Evolutionary conservation across 1,140 invertebrate genomes (phyloP), one percentile per base, ranked within the genome.

Genomic region (Lepidurus arcticus): DNA sequence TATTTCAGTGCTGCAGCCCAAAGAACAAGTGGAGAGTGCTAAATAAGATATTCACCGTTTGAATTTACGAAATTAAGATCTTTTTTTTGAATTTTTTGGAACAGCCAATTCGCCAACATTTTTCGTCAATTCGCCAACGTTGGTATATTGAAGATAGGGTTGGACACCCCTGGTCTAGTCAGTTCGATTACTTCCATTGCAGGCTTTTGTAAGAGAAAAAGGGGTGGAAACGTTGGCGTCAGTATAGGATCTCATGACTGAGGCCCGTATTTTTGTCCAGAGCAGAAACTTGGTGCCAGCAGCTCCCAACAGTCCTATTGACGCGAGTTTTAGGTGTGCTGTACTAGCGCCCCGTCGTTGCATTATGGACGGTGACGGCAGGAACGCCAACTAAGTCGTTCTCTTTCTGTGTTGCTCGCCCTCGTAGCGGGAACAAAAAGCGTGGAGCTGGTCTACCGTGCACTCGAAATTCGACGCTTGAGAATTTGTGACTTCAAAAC

Each of bases 381-480:
- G 13, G 21, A 7, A 21, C 16, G 53, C 13, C 21, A 65, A 65
- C 53, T 65, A 65, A 34, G 13, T 65, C n/a, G 53, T 4, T 65
- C 53, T 65, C 53, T 65, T 21, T 21, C 53, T 21, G 16, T 65
- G 45, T 21, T 65, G 53, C 53, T 13, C 21, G 16, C 4, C 53
- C 21, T 65, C 53, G 53, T 65, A 65, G 53, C 53, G 53, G 53
- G 53, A 65, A 65, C 53, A 65, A 65, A 34, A 65, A 65, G 53
- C 53, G 53, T 47, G 45, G 45, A 47, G 45, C 45, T 47, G 45
- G 45, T 65, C 53, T 65, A n/a, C 53, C 53, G 53, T 65, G 6
- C 53, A 65, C 53, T 65, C 16, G 16, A 65, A 65, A 65, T 65
- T 65, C 21, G 53, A 13, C 53, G 53, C 16, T 13, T 65, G 16